Evolutionary conservation across 2,113 vertebrate genomes (phyloP), one percentile per base, ranked within the genome.

Genomic region (Chunga burmeisteri): DNA sequence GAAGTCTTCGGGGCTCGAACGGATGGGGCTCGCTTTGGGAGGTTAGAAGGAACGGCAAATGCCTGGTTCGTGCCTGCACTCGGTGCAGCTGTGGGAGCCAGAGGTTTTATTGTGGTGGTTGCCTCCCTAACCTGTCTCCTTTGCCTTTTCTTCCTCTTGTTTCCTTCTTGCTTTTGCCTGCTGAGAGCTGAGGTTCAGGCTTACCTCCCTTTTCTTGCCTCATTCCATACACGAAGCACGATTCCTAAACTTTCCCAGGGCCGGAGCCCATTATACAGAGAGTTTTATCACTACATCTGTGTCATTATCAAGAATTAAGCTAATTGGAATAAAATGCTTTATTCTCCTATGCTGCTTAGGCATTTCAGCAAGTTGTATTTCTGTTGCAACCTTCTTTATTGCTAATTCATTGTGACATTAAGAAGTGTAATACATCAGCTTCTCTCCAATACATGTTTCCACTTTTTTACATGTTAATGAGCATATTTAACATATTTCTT

Each of bases 161-260:
- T 47, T 11, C 75, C 44, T 36, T 4, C 36, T 65, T 29, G 30
- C 23, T 65, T 11, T 15, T 32, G 7, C 73, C 36, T 21, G 19
- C 36, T 32, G 46, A 26, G 53, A 42, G 22, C 83, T 18, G n/a
- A 34, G 26, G 14, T 56, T 22, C 25, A 19, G 10, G 9, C 19
- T 83, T 7, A 13, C 22, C 32, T 56, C 38, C 34, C 3, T 44
- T 46, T 47, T 42, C 49, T 40, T 30, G 36, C 56, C 40, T 65
- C 9, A 0, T 71, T 86, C 53, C 27, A 17, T 7, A 9, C 32
- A 26, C 0, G 0, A 5, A 38, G 6, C 38, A 9, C 0, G 4
- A 38, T 70, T 55, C 86, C 59, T 25, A 6, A 80, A 30, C 25
- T 53, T 89, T 42, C 67, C 42, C 20, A 15, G 72, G 68, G 20